Base-by-base conservation (phyloP, 2,113 vertebrate species). In the Sclerurus mexicanus region DNA sequence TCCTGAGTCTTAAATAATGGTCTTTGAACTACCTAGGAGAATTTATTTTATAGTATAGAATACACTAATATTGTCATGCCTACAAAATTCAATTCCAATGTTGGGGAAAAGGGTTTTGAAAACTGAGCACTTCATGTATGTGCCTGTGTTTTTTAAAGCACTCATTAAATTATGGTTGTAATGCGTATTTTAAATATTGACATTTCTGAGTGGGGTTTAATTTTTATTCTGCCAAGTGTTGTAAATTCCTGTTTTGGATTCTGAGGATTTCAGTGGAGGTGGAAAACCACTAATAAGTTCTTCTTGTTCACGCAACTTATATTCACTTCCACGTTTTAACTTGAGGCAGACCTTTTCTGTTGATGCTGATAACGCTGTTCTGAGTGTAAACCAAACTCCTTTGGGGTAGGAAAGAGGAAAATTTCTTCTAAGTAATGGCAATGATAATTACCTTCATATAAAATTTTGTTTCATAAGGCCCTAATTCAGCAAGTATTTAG, bases 231-330 rank as follows among this genome's bases (percentile, higher is more conserved):
- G 92, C 93, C 95, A 94, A 90, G 52, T 7, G 66, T 31, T 96
- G 82, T 94, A 95, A 93, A 96, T 95, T 90, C 88, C 64, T 95
- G 72, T 92, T 96, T 97, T 84, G 94, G 53, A 93, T 93, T 82
- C 79, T 88, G 85, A 86, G 72, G 75, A 92, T 93, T 97, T 94
- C 7, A 69, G 87, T 93, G 90, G 90, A 93, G 82, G 83, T 95
- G 93, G 95, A 94, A 96, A 96, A 93, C 93, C 92, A 89, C 93
- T 90, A 96, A 86, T 93, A 95, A 96, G 92, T 96, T 93, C 75
- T 92, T 94, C 86, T 94, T 84, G 79, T 94, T 94, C 93, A 55
- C 0, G 31, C 52, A 88, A 60, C 72, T 87, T 93, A 37, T 47
- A 67, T 94, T 90, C 52, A 56, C 72, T 90, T 96, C 67, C 30